Evolutionary conservation across 2,113 vertebrate species (phyloP).

Genomic region (Antechinus flavipes): DNA sequence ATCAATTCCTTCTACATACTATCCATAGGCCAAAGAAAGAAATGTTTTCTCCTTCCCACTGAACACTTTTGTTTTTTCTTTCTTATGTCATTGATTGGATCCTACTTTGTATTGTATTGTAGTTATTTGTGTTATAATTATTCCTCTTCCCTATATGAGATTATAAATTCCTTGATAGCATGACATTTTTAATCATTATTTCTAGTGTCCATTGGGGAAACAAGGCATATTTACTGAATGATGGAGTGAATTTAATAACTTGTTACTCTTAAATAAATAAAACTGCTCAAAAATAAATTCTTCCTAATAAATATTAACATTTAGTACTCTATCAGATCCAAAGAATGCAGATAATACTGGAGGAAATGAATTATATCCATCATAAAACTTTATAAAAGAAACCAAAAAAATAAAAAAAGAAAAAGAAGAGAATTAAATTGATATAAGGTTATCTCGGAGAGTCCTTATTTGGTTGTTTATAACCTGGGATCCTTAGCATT

Average conservation of each 20-base stretch:
- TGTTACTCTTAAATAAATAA: neutral
- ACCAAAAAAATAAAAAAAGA: neutral
- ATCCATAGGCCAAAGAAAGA: neutral
- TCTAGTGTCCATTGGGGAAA: neutral
- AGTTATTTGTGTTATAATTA: neutral
- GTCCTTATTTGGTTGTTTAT: neutral
- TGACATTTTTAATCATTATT: neutral
- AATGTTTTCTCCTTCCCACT: neutral
- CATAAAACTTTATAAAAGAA: neutral
- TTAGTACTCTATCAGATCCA: neutral
- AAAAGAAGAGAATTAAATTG: neutral
- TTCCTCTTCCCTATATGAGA: neutral
- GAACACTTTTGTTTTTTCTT: neutral
- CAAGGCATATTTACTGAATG: neutral
- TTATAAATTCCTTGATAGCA: neutral
- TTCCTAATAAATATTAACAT: neutral
- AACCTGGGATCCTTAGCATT: neutral
- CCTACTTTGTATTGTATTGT: neutral
- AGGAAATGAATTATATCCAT: neutral
- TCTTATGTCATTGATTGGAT: neutral
- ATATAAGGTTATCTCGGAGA: neutral
- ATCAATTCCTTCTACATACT: neutral
- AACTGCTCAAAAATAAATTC: neutral
- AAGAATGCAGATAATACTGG: neutral
- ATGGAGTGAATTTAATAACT: neutral